Base-by-base conservation (phyloP, 2,888 invertebrate genomes). In the Andricus quercusramuli region DNA sequence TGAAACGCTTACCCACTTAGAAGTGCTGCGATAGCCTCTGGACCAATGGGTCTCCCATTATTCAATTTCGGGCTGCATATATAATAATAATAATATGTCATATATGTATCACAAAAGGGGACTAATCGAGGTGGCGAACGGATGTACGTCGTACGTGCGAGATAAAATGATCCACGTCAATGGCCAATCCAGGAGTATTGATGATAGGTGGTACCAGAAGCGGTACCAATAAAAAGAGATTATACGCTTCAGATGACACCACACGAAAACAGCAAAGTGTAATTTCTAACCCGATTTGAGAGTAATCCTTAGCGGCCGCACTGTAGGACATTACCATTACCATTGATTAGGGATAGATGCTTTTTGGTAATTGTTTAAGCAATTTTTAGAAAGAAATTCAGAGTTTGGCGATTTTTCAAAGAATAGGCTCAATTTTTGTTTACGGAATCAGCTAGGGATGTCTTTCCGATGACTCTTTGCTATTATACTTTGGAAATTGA, bases 11-110 rank as follows among this genome's bases (percentile, higher is more conserved):
- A 88, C 82, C 86, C 88, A 88, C 82, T 87, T 87, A 87, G 83
- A 74, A 51, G 51, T 74, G 29, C 20, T 74, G 32, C 70, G 51
- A 74, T 74, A 20, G 32, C 70, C 9, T 25, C 9, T 37, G 79
- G 56, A 32, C 59, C 79, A 68, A 62, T 62, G 80, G 81, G 84
- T 83, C 81, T 82, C 77, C 84, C 82, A 90, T 90, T 89, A 90
- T 90, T 81, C 90, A 90, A 90, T 90, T 87, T 83, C 79, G 67
- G 81, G 78, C 47, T 77, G 84, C 70, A 79, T 79, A 84, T 85
- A 86, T 84, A 84, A 83, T 82, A 86, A 37, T 37, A 37, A 37
- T 37, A 37, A 37, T 74, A 47, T 44, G 15, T 44, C 15, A 15
- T 15, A 17, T 5, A 47, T 47, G 6, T 47, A 51, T 32, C 32